Conservation (phyloP, 2,797 vertebrate species). For the Epinephelus awoara region DNA sequence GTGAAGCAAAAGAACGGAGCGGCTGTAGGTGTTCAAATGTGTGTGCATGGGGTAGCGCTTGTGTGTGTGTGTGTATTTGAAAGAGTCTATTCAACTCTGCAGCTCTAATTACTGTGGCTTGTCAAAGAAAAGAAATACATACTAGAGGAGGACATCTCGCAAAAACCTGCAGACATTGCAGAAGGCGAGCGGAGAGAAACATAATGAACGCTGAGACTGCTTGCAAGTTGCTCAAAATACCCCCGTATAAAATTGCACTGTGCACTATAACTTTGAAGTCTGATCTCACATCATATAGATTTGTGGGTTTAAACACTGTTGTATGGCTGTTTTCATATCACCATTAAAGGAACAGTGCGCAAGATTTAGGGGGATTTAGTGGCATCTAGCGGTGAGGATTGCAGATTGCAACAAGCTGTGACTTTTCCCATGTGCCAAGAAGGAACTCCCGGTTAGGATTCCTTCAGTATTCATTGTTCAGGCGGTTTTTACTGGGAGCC, state of each 20-base stretch:
- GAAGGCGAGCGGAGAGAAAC: constrained; percentile 10
- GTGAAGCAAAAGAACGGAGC: constrained; percentile 8
- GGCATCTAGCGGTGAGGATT: too few species aligned
- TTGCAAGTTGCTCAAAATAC: background rate
- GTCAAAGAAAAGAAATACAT: constrained; percentile 44
- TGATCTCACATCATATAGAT: constrained; percentile 4
- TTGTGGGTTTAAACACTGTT: background rate
- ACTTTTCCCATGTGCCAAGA: too few species aligned
- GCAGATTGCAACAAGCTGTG: too few species aligned
- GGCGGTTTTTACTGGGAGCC: too few species aligned
- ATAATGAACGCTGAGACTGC: constrained; percentile 22
- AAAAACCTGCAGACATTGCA: constrained; percentile 49
- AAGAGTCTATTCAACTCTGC: constrained; percentile 42
- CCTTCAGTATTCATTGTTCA: too few species aligned
- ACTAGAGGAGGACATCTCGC: constrained; percentile 26
- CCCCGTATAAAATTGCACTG: background rate
- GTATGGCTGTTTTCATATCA: background rate
- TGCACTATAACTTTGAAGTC: constrained; percentile 20
- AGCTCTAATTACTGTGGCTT: constrained; percentile 51
- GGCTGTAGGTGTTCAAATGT: constrained; percentile 12
- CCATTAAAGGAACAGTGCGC: background rate
- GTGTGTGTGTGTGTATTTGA: constrained; percentile 16
- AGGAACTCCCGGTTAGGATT: too few species aligned
- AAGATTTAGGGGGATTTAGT: too few species aligned
- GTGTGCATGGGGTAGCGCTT: background rate